These are phyloP conservation scores for Diogma glabrata DNA, from an alignment of 2,888 invertebrate species.

Conservation along the genomic window DNA sequence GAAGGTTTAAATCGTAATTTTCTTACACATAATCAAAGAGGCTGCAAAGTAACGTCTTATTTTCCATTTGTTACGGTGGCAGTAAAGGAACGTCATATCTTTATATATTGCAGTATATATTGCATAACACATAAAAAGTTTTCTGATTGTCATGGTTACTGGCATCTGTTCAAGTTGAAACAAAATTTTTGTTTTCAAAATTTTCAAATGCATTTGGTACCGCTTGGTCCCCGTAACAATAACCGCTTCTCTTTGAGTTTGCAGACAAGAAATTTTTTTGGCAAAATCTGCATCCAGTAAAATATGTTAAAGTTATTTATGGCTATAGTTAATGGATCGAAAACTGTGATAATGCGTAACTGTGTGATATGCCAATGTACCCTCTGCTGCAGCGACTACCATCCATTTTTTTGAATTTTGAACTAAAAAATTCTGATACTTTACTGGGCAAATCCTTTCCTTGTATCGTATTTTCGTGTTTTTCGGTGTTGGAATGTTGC, in stretches of 20 bases:
- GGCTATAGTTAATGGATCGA: constrained; percentile 22
- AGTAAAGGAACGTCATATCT: too few species aligned
- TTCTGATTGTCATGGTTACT: constrained; percentile 14
- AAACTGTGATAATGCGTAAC: constrained; percentile 22
- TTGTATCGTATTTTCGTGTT: constrained; percentile 10
- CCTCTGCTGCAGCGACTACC: constrained; percentile 20
- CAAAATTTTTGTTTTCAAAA: constrained; percentile 11
- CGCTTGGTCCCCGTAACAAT: background rate
- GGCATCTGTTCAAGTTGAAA: constrained; percentile 18
- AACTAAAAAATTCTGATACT: constrained; percentile 8
- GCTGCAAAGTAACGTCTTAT: too few species aligned
- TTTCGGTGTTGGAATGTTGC: constrained; percentile 12
- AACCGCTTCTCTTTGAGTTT: background rate
- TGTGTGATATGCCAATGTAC: constrained; percentile 22
- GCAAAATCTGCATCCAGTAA: constrained; percentile 21
- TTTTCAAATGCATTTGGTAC: background rate
- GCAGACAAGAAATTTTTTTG: constrained; percentile 13
- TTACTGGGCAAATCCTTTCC: constrained; percentile 9
- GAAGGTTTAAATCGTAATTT: too few species aligned
- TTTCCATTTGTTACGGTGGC: too few species aligned
- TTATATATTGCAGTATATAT: too few species aligned
- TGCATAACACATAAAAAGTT: too few species aligned
- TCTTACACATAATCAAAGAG: too few species aligned
- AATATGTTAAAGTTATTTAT: constrained; percentile 18
- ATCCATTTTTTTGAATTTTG: constrained; percentile 11